Evolutionary conservation across 2,888 invertebrate species (phyloP), one percentile per base, ranked within the genome.

Genomic region (Amphipyra tragopoginis): DNA sequence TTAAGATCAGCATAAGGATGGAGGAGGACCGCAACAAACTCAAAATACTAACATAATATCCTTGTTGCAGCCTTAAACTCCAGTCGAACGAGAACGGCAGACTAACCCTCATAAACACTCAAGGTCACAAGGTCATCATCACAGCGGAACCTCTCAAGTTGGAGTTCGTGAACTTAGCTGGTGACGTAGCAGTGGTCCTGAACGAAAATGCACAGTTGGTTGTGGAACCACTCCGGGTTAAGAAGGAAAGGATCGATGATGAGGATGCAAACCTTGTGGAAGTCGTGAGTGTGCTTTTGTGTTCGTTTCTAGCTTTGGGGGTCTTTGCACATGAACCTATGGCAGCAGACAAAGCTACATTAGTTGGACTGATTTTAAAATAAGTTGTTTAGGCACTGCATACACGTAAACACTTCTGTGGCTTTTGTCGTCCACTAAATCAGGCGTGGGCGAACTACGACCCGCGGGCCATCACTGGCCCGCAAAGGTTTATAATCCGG

Each of bases 151-250:
- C 99, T 0, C 97, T 99, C 81, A 97, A 97, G 85, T 88, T 99
- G 5, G 98, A 99, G 87, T 96, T 98, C 79, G 96, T 96, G 79
- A 96, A 96, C 65, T 95, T 95, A 62, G 95, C 96, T 38, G 96
- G 96, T 26, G 95, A 96, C 0, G 96, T 98, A 10, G 97, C 98
- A 0, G 96, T 98, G 10, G 96, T 97, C 15, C 93, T 98, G 14
- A 99, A 99, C 93, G 97, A 98, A 15, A 96, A 97, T 80, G 97
- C 98, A n/a, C 96, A 99, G 75, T 96, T 99, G 90, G 96, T 97
- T 79, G 98, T 99, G 86, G 99, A 99, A 86, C 98, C 99, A 71
- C 95, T 97, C 71, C 95, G 98, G 72, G 92, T 91, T 26, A 98
- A 97, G 85, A 95, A 95, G 49, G 96, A 96, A 80, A 90, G 83